Percentiles rank a stretch among this genome's conserved stretches.
Conservation (phyloP, 2,888 invertebrate species). For the Parnassius mnemosyne region DNA sequence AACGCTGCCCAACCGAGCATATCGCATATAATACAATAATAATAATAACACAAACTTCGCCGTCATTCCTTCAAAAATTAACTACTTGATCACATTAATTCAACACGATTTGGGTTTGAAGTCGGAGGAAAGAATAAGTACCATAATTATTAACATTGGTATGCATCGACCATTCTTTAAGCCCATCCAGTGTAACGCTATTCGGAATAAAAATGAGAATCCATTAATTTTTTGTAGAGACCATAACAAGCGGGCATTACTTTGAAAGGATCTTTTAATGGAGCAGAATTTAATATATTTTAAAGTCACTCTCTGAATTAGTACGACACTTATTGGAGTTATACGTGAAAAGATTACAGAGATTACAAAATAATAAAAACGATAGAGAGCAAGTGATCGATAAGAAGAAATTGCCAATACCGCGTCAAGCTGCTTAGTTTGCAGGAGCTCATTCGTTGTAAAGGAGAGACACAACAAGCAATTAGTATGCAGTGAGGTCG, state of each 20-base stretch:
- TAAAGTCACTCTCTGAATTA: constrained; percentile 22
- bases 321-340: constrained; percentile 28
- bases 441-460: constrained; percentile 63
- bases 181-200: constrained; percentile 55
- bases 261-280: constrained; percentile 31
- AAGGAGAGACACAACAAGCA: constrained; percentile 72
- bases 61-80: too few relatives aligned
- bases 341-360: constrained; percentile 47
- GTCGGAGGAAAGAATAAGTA: constrained; percentile 5
- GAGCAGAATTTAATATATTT: constrained; percentile 33
- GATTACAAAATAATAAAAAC: constrained; percentile 57
- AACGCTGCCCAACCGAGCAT: too few relatives aligned
- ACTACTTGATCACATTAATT: too few relatives aligned
- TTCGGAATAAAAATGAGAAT: constrained; percentile 69
- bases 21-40: too few relatives aligned
- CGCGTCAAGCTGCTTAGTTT: constrained; percentile 61
- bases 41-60: too few relatives aligned
- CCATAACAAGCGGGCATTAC: constrained; percentile 58
- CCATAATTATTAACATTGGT: constrained; percentile 45
- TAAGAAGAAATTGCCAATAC: constrained; percentile 76
- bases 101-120: not conserved
- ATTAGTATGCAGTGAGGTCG: constrained; percentile 76
- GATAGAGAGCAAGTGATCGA: constrained; percentile 65
- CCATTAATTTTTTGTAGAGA: constrained; percentile 65
- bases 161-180: constrained; percentile 53